Base-by-base conservation (phyloP, 2,113 vertebrate species). In the Cyanoderma ruficeps region DNA sequence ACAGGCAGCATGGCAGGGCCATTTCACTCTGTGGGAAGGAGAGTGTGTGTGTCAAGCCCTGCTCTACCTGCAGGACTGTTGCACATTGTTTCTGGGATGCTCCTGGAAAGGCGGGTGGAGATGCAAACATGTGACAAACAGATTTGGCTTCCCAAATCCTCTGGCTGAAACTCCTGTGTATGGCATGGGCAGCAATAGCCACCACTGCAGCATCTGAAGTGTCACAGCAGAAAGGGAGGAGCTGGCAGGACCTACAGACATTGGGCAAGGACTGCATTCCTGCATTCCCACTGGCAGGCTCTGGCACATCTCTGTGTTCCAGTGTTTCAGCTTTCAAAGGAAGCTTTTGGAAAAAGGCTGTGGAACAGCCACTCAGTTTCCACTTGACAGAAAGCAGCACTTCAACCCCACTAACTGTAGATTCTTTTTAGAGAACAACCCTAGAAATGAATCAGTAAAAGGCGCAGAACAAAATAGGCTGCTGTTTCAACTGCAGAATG, bases 341-440 rank as follows among this genome's bases (percentile, higher is more conserved):
- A 4, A 81, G 69, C 88, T 78, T 80, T 90, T 78, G 92, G 85
- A 31, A 90, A 47, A 92, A 59, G 52, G 60, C 83, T 81, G 7
- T n/a, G 80, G 86, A 93, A 49, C 47, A 93, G 65, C 60, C 28
- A 60, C 85, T 84, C 53, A 0, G 25, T 72, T 93, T 94, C 84
- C 87, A 89, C 61, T 94, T 87, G 94, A 95, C 92, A 94, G 93
- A 93, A 88, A 95, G 86, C 92, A 94, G 90, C 85, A 89, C 72
- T 90, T 92, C 88, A 97, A 74, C 46, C 71, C 50, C 71, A 39
- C 35, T 46, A 41, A 89, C 93, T 91, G 75, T 57, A 65, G 92
- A 93, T 78, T 81, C 76, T 65, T 93, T 95, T 95, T 57, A 89
- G 79, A 92, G 72, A 78, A 53, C 82, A 70, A 10, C 42, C 55